A percentile compares a stretch with the other conserved stretches of the same genome.
phyloP scores from a whole-genome alignment of 2,113 vertebrate species.

The Neoarius graeffei region DNA sequence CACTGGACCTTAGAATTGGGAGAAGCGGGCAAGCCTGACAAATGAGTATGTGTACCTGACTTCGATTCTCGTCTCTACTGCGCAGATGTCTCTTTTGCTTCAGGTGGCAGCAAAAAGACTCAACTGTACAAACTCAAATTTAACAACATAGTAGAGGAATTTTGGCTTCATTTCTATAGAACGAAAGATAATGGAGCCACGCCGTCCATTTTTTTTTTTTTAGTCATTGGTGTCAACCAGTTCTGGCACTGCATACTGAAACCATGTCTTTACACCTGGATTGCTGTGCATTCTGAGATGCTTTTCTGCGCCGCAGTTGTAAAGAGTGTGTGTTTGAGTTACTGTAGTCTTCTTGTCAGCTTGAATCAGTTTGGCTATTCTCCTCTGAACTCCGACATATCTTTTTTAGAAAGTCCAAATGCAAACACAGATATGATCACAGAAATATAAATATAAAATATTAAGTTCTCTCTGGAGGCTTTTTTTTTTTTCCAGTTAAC shows the following conservation, averaged over 20 bases:
- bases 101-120: no score
- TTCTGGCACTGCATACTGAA: neutral
- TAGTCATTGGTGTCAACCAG: neutral
- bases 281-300: neutral
- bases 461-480: neutral
- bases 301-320: neutral
- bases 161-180: no score
- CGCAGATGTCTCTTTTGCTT: no score
- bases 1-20: no score
- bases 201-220: neutral
- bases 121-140: no score
- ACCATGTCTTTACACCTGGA: neutral
- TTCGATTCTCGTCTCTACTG: no score
- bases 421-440: neutral
- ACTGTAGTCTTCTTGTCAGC: neutral
- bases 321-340: neutral
- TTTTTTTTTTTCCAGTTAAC: neutral
- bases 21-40: no score
- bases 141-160: no score
- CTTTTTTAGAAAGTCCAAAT: neutral
- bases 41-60: no score
- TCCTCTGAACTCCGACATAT: neutral
- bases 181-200: no score
- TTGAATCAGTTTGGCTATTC: neutral
- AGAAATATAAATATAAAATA: neutral